A percentile compares a stretch with the other conserved stretches of the same genome.
Conservation (phyloP, 2,888 invertebrate genomes). For the Rhopalosiphum nymphaeae region DNA sequence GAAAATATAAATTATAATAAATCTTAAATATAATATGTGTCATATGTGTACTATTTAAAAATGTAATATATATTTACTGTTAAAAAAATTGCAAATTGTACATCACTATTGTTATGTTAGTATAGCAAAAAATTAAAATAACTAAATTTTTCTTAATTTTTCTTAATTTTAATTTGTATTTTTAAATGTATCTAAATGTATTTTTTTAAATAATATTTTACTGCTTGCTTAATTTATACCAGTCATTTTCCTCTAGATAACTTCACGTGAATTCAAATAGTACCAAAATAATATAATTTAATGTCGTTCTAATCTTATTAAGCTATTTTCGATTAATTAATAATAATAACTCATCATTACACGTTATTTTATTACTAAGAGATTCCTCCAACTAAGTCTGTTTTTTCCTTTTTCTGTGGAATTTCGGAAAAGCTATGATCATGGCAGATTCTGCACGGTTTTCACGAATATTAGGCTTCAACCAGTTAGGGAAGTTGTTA, state of each 20-base stretch:
- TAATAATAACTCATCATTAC: no score
- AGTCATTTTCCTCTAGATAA: not conserved
- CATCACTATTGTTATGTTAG: not conserved
- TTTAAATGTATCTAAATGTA: not conserved
- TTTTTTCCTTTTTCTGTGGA: not conserved
- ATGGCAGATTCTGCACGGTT: not conserved
- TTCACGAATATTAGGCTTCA: rapidly evolving
- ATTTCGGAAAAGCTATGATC: not conserved
- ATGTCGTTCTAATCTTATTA: no score
- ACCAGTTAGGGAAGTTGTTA: not conserved
- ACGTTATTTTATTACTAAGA: no score
- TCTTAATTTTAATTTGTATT: not conserved
- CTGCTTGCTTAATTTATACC: not conserved
- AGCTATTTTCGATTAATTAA: no score
- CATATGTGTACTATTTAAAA: not conserved
- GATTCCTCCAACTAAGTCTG: not conserved
- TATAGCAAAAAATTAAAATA: not conserved
- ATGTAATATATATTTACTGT: not conserved
- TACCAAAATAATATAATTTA: no score
- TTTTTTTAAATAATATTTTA: not conserved
- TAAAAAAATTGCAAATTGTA: not conserved
- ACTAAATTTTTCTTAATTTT: not conserved
- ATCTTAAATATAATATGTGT: not conserved
- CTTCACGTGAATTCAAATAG: no score
- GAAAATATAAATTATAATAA: not conserved